Conservation (phyloP, 2,797 vertebrate genomes). For the Pangasius larnaudii region DNA sequence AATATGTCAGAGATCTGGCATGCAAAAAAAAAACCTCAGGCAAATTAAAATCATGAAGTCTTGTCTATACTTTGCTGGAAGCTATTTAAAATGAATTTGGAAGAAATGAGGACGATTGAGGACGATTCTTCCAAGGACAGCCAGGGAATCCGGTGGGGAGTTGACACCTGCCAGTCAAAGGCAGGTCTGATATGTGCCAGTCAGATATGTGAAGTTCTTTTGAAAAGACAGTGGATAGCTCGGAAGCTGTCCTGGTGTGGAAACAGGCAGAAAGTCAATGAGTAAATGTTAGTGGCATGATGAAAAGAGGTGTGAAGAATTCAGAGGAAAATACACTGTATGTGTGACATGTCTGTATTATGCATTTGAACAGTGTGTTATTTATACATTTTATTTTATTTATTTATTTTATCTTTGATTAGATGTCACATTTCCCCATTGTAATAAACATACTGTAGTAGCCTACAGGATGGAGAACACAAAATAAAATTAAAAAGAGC, state of each 20-base stretch:
- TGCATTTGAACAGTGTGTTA: neutral
- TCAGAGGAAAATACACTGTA: neutral
- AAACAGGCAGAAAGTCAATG: neutral
- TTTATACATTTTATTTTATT: neutral
- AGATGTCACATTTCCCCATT: neutral
- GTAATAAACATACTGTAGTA: conserved; percentile 1
- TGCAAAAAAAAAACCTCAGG: neutral
- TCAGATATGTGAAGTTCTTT: neutral
- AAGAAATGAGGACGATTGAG: conserved; percentile 10
- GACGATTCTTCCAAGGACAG: conserved; percentile 26
- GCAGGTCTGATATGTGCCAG: neutral
- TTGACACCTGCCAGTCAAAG: conserved; percentile 36
- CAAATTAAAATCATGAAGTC: conserved; percentile 4
- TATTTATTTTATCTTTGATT: too few species aligned
- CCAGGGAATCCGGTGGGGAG: conserved; percentile 3
- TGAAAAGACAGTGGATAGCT: conserved; percentile 1
- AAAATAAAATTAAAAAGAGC: conserved; percentile 4
- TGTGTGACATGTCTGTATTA: neutral
- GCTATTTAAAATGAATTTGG: conserved; percentile 28
- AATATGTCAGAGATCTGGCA: conserved; percentile 9
- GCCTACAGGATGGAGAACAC: neutral
- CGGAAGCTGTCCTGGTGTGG: neutral
- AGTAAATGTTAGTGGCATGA: neutral
- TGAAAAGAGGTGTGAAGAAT: neutral
- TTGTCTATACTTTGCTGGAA: conserved; percentile 13